Percentiles rank a stretch among this genome's conserved stretches.
Conservation (phyloP, 2,797 vertebrate species). For the Delichon dasypus region DNA sequence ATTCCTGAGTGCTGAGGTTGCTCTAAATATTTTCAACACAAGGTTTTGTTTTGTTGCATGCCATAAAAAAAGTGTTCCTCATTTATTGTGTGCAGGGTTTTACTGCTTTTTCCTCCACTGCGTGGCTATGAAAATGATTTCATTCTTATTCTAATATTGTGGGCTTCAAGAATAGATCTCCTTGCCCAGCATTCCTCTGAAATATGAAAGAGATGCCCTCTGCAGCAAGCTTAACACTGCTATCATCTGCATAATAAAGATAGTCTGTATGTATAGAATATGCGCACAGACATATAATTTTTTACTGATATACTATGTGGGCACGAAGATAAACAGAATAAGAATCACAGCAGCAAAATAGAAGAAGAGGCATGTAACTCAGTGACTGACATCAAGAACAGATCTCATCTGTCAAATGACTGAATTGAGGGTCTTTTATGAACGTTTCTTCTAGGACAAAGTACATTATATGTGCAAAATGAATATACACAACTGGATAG, state of each 20-base stretch:
- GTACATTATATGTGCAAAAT: background rate
- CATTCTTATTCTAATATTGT: constrained; percentile 39
- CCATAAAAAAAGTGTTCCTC: background rate
- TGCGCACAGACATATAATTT: constrained; percentile 41
- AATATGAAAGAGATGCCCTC: constrained; percentile 34
- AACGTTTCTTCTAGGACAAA: constrained; percentile 18
- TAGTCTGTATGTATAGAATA: constrained; percentile 29
- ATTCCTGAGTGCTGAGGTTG: background rate
- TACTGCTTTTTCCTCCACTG: background rate
- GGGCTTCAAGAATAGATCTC: constrained; percentile 26
- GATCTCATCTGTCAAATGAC: constrained; percentile 53
- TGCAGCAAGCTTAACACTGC: constrained; percentile 6
- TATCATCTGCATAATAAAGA: constrained; percentile 68
- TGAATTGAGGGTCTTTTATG: constrained; percentile 23
- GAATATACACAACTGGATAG: background rate
- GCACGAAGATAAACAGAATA: constrained; percentile 50
- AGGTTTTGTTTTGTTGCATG: background rate
- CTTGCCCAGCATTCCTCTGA: constrained; percentile 1
- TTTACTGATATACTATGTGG: background rate
- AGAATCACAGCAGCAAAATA: background rate
- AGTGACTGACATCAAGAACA: constrained; percentile 32
- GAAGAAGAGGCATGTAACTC: background rate
- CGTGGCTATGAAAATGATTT: background rate
- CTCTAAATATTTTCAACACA: background rate
- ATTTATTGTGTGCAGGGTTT: background rate